phyloP scores from a whole-genome alignment of 2,113 vertebrate genomes.

The Zapornia atra region DNA sequence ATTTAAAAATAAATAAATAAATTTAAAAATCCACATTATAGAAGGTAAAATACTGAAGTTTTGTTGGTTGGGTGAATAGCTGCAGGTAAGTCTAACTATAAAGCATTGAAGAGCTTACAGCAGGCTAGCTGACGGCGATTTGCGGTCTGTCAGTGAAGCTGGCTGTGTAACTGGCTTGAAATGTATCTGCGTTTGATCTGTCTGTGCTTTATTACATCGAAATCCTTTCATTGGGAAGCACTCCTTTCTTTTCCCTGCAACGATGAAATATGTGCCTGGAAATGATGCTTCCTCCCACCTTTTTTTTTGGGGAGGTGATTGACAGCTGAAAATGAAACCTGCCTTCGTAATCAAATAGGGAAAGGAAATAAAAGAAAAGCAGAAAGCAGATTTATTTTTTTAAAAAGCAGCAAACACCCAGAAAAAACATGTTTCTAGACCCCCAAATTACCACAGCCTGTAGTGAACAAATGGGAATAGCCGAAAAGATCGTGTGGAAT shows the following conservation, averaged over 20 bases:
- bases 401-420: neutral
- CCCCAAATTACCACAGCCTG: neutral
- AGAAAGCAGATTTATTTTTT: neutral
- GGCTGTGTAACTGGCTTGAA: neutral
- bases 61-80: neutral
- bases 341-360: neutral
- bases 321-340: neutral
- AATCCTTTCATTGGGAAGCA: neutral
- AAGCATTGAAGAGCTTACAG: neutral
- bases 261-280: neutral
- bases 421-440: neutral
- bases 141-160: rapidly evolving
- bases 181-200: neutral
- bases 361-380: neutral
- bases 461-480: neutral
- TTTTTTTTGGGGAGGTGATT: neutral
- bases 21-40: rapidly evolving
- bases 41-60: neutral
- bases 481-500: rapidly evolving
- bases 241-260: neutral
- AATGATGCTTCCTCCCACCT: neutral
- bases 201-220: neutral
- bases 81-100: neutral
- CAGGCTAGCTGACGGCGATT: neutral
- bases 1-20: neutral